Base-by-base conservation (phyloP, 2,113 vertebrate genomes). In the Dasypus novemcinctus region DNA sequence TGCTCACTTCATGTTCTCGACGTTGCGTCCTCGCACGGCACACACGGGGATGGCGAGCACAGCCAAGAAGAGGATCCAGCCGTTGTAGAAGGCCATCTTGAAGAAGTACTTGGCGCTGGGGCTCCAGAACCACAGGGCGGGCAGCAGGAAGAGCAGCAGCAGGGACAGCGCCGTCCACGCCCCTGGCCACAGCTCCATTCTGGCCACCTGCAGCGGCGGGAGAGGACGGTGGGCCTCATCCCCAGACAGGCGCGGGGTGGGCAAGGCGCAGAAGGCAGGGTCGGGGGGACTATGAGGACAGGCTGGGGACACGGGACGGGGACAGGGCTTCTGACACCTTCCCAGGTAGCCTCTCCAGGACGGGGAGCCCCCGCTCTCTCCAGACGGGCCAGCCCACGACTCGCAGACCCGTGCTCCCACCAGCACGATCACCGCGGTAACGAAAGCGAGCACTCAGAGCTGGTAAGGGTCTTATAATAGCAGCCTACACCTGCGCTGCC, bases 1-100 rank as follows among this genome's bases (percentile, higher is more conserved):
- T 82, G 85, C 98, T 98, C 93, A 99, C 98, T 97, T 98, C 98
- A 99, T 98, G 93, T 99, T 98, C 97, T 99, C 97, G 20, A 98
- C 98, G 0, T 98, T 98, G 63, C 98, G 98, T 12, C 98, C 98
- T 69, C 98, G 92, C 68, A 98, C 89, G 0, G 98, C 98, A 20
- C 98, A 98, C 94, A 98, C 93, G 0, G 98, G 98, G 78, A 98
- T 98, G 61, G 97, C 98, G 1, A 98, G 95, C 54, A 98, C 84
- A 3, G 98, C 98, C 95, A 98, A 96, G 91, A 98, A 98, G 95
- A 98, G 97, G 97, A 98, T 98, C 98, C 98, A 98, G 88, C 97
- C 95, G 0, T 98, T 98, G 97, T 98, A 98, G 93, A 98, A 98
- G 23, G 95, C 97, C 98, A 98, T 98, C 96, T 98, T 98, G 94